Evolutionary conservation across 2,888 invertebrate species (phyloP).

Genomic region (Hesperia comma): DNA sequence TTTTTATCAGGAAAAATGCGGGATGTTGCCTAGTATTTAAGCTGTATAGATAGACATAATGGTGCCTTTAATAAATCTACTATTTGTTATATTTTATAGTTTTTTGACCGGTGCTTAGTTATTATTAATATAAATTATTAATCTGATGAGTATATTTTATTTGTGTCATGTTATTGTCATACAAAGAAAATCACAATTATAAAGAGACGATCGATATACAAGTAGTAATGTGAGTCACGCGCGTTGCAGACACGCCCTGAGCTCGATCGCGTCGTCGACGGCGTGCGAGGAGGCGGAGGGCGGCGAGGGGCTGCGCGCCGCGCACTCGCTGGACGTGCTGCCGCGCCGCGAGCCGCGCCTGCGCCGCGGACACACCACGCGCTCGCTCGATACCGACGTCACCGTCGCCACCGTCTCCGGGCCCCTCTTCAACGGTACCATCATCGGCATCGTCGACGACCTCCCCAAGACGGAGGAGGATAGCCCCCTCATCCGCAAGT

Average conservation of each 20-base stretch:
- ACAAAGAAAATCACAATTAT: no score
- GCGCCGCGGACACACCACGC: conserved; percentile 62
- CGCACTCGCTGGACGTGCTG: conserved; percentile 51
- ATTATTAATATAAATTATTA: no score
- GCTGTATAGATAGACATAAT: no score
- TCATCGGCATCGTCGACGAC: conserved; percentile 69
- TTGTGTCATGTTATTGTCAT: no score
- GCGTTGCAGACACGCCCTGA: conserved; percentile 79
- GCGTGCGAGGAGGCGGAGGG: conserved; percentile 67
- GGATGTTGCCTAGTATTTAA: no score
- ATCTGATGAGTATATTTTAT: no score
- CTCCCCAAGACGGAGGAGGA: conserved; percentile 64
- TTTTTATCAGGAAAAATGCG: no score
- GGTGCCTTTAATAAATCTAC: no score
- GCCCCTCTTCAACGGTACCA: conserved; percentile 74
- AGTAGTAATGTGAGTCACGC: conserved; percentile 3
- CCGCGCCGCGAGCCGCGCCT: conserved; percentile 60
- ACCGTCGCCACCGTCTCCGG: conserved; percentile 69
- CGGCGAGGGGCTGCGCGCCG: conserved; percentile 54
- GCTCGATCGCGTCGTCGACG: conserved; percentile 87
- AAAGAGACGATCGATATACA: no score
- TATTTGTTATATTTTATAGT: no score
- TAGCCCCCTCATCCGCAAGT: conserved; percentile 78
- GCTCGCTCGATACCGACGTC: conserved; percentile 67
- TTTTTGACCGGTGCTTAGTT: no score